Conservation (phyloP, 2,888 invertebrate genomes). For the Drosophila parthenogenetica region DNA sequence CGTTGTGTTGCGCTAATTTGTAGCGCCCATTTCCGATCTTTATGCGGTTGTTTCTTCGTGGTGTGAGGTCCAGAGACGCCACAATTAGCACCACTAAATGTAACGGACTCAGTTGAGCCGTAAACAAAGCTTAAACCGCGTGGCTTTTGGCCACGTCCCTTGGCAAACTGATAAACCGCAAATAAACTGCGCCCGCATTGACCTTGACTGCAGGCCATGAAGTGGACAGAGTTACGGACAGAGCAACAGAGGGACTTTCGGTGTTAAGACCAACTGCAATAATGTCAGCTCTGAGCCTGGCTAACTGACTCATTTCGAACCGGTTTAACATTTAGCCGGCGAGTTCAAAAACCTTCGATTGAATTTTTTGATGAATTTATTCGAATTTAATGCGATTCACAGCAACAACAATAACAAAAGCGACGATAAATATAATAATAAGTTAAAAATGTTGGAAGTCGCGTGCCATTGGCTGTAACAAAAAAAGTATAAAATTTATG, state of each 20-base stretch:
- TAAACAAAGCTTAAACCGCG: conserved; percentile 72
- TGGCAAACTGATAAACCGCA: conserved; percentile 63
- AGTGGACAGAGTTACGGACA: neutral
- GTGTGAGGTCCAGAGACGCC: conserved; percentile 70
- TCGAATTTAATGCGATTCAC: conserved; percentile 70
- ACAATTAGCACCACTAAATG: conserved; percentile 71
- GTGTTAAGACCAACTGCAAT: conserved; percentile 20
- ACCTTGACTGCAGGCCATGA: conserved; percentile 69
- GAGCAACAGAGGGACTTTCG: neutral
- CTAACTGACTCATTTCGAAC: conserved; percentile 53
- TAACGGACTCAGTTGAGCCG: conserved; percentile 39
- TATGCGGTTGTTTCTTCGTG: conserved; percentile 42
- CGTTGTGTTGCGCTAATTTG: conserved; percentile 71
- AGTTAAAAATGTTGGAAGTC: conserved; percentile 30
- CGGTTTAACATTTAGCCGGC: conserved; percentile 63
- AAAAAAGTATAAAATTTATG: conserved; percentile 34
- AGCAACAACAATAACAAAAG: conserved; percentile 7
- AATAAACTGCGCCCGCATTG: conserved; percentile 62
- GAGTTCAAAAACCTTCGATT: conserved; percentile 73
- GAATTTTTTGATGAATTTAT: conserved; percentile 74
- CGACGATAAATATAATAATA: conserved; percentile 14
- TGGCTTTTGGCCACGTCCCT: conserved; percentile 38
- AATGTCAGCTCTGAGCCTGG: conserved; percentile 20
- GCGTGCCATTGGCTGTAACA: conserved; percentile 69
- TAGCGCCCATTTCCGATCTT: conserved; percentile 80